A percentile compares a stretch with the other conserved stretches of the same genome.
Conservation (phyloP, 2,797 vertebrate genomes). For the Zalophus californianus region DNA sequence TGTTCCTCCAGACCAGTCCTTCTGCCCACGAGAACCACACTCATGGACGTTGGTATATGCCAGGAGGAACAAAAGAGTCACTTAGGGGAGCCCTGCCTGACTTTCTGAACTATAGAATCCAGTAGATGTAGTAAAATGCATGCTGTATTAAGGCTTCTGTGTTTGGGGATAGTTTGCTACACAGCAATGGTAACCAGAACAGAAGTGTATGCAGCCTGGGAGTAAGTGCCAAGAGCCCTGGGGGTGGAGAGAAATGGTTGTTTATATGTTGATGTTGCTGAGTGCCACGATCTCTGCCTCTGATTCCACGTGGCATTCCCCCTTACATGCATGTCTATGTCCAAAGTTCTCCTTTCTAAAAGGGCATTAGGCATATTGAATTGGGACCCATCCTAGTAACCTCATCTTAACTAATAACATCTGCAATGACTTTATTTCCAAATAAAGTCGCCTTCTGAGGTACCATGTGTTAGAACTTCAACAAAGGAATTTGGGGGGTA, state of each 20-base stretch:
- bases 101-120: not conserved
- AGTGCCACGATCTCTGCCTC: not conserved
- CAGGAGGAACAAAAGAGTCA: not conserved
- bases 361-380: not conserved
- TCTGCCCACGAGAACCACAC: not conserved
- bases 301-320: not conserved
- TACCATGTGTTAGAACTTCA: not conserved
- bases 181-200: not conserved
- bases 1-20: not conserved
- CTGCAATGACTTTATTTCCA: not conserved
- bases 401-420: not conserved
- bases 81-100: not conserved
- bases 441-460: not conserved
- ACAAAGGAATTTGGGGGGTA: not conserved
- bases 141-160: not conserved
- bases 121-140: not conserved
- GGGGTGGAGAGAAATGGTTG: not conserved
- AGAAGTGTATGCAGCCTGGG: accelerated
- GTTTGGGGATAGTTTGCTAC: not conserved
- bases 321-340: accelerated
- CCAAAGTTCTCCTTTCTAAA: not conserved
- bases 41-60: not conserved
- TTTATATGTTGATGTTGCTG: not conserved
- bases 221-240: not conserved
- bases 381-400: not conserved